Evolutionary conservation across 2,888 invertebrate species (phyloP).

Genomic region (Andrena haemorrhoa): DNA sequence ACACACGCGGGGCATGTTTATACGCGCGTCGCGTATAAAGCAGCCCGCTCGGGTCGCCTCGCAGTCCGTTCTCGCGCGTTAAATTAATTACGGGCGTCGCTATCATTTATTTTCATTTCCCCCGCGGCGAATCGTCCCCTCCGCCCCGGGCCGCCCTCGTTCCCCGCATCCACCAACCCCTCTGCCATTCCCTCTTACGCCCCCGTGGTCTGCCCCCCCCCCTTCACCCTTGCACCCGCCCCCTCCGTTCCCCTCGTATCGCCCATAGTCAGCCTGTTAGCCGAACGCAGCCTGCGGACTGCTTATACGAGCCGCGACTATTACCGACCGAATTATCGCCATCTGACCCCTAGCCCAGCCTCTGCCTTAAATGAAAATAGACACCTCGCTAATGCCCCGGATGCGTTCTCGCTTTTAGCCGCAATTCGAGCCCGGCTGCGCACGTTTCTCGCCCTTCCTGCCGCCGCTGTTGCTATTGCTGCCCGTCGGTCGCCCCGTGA

Average conservation of each 20-base stretch:
- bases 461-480: not conserved
- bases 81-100: slow-evolving; percentile 82
- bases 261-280: slow-evolving; percentile 47
- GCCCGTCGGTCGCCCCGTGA: slow-evolving; percentile 16
- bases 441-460: not conserved
- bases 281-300: slow-evolving; percentile 60
- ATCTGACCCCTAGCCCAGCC: slow-evolving; percentile 65
- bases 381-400: slow-evolving; percentile 67
- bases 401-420: slow-evolving; percentile 67
- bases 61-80: slow-evolving; percentile 78
- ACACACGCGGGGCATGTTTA: slow-evolving; percentile 62
- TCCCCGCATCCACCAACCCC: slow-evolving; percentile 19
- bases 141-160: slow-evolving; percentile 7
- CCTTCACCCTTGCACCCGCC: not conserved
- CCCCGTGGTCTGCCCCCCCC: not conserved
- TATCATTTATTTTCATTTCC: slow-evolving; percentile 84
- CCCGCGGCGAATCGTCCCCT: slow-evolving; percentile 75
- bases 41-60: slow-evolving; percentile 73
- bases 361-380: slow-evolving; percentile 73
- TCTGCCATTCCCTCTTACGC: not conserved
- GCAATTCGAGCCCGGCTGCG: slow-evolving; percentile 52
- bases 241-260: slow-evolving; percentile 15
- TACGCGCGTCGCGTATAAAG: slow-evolving; percentile 71
- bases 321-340: slow-evolving; percentile 72
- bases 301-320: slow-evolving; percentile 67